Evolutionary conservation across 2,888 invertebrate species (phyloP).

Genomic region (Eupithecia pulchellata): DNA sequence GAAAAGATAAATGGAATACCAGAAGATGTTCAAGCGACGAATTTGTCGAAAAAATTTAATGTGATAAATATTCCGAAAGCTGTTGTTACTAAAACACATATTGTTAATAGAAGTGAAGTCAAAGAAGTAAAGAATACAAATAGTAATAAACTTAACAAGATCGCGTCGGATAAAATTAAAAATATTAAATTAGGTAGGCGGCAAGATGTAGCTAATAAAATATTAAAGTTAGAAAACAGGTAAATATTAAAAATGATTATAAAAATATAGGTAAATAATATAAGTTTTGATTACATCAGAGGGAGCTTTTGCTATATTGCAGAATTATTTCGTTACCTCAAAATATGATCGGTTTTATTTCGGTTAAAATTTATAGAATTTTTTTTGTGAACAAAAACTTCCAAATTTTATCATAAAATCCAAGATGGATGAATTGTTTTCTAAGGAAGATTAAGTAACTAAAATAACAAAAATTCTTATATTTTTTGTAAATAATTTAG

Average conservation of each 20-base stretch:
- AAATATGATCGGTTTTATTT: background rate
- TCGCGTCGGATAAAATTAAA: constrained; percentile 6
- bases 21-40: background rate
- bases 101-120: background rate
- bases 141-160: background rate
- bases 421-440: background rate
- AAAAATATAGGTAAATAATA: background rate
- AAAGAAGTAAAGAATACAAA: background rate
- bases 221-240: constrained; percentile 4
- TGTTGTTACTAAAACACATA: background rate
- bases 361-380: background rate
- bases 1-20: background rate
- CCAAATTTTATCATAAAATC: background rate
- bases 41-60: background rate
- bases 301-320: background rate
- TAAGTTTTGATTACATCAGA: background rate
- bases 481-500: background rate
- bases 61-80: constrained; percentile 10
- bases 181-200: background rate
- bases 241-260: background rate
- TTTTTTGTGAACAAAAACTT: background rate
- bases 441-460: background rate
- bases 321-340: background rate
- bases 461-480: background rate
- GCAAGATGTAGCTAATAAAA: constrained; percentile 8